These are phyloP conservation scores for Drosophila diplacantha DNA, from an alignment of 2,888 invertebrate species.

Conservation along the genomic window DNA sequence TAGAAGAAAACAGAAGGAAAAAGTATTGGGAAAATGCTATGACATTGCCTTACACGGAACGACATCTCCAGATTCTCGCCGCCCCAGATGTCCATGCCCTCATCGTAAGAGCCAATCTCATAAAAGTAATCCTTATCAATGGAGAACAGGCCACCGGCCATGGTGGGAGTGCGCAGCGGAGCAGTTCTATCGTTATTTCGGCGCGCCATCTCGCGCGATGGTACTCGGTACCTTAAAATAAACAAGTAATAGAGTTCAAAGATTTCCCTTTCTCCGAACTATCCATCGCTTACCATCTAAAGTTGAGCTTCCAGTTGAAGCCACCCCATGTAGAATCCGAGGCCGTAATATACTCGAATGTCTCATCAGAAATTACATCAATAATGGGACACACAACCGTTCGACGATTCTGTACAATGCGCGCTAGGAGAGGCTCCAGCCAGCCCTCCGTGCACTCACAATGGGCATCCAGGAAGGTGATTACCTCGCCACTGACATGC, in stretches of 20 bases:
- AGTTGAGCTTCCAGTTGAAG: conserved; percentile 99
- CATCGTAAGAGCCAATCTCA: conserved; percentile 97
- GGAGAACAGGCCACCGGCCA: conserved; percentile 98
- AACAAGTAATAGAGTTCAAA: too few species aligned
- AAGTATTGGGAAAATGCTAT: conserved; percentile 28
- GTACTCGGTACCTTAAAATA: conserved; percentile 94
- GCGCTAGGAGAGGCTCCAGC: conserved; percentile 94
- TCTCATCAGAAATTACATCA: conserved; percentile 99
- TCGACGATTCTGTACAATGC: conserved; percentile 94
- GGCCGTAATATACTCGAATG: conserved; percentile 98
- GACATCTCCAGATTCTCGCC: conserved; percentile 80
- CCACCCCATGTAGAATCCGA: conserved; percentile 99
- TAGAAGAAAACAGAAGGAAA: conserved; percentile 30
- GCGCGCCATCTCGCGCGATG: conserved; percentile 96
- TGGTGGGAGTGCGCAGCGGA: conserved; percentile 96
- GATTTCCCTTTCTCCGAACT: background rate
- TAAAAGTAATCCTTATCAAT: conserved; percentile 98
- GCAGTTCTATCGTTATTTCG: conserved; percentile 94
- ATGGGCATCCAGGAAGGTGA: conserved; percentile 78
- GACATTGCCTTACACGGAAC: conserved; percentile 77
- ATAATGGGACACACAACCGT: conserved; percentile 99
- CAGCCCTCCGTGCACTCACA: conserved; percentile 91
- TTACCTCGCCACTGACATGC: conserved; percentile 83
- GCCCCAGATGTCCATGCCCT: conserved; percentile 99
- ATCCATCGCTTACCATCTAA: conserved; percentile 87